These are phyloP conservation scores for Petrocephalus zakoni DNA, from an alignment of 2,113 vertebrate species.

Conservation along the genomic window DNA sequence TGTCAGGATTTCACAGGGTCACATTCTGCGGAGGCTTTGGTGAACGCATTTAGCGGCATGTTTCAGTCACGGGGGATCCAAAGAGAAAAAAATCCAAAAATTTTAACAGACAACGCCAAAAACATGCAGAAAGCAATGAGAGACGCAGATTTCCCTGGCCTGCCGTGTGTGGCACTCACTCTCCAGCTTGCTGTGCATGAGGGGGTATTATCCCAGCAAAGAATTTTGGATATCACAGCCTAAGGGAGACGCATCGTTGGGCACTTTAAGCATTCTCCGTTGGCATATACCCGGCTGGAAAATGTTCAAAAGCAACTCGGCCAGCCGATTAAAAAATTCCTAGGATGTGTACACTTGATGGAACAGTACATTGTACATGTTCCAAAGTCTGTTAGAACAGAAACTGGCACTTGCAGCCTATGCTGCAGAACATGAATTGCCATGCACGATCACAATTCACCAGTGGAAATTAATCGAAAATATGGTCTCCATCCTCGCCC, in stretches of 20 bases:
- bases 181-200: neutral
- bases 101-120: neutral
- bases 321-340: slow-evolving; percentile 1
- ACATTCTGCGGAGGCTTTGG: neutral
- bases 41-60: neutral
- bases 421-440: neutral
- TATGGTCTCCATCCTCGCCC: neutral
- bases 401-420: too few relatives aligned
- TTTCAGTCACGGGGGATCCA: neutral
- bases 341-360: too few relatives aligned
- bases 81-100: neutral
- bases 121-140: neutral
- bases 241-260: neutral
- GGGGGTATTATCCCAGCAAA: slow-evolving; percentile 14
- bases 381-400: too few relatives aligned
- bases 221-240: neutral
- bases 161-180: neutral
- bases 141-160: neutral
- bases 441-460: neutral
- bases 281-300: slow-evolving; percentile 12
- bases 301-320: slow-evolving; percentile 7
- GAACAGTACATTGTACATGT: too few relatives aligned
- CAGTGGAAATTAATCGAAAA: slow-evolving; percentile 22
- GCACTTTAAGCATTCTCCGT: slow-evolving; percentile 9
- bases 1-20: slow-evolving; percentile 3